Evolutionary conservation across 1,140 invertebrate genomes (phyloP).

Genomic region (Bombus soroeensis): DNA sequence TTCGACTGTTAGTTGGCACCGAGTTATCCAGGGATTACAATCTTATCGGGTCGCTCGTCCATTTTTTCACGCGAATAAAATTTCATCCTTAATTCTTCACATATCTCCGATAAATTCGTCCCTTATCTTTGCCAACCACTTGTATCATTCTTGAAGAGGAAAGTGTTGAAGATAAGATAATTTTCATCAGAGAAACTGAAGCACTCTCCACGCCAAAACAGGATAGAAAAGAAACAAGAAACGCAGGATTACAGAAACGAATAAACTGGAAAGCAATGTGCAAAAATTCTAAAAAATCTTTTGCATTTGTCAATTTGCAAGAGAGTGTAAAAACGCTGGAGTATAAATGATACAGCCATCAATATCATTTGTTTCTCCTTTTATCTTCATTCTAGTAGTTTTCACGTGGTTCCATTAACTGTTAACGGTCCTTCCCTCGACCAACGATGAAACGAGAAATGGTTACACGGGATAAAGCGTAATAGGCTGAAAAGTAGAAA

Average conservation of each 20-base stretch:
- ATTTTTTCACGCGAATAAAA: neutral
- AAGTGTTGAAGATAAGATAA: neutral
- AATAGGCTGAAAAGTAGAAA: neutral
- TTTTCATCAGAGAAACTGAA: neutral
- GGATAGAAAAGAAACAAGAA: neutral
- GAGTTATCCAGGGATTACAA: neutral
- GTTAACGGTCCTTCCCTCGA: neutral
- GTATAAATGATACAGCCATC: neutral
- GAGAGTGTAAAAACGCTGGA: neutral
- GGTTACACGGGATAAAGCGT: neutral
- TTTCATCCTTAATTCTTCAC: neutral
- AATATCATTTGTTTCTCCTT: conserved; percentile 23
- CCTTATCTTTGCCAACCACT: neutral
- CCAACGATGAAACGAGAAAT: neutral
- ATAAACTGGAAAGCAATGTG: neutral
- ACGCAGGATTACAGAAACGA: too few relatives aligned
- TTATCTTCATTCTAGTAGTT: conserved; percentile 58
- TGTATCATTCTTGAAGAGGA: neutral
- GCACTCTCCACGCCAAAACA: neutral
- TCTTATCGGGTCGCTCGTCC: neutral
- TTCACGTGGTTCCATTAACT: conserved; percentile 41
- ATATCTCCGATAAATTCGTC: neutral
- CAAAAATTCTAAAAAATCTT: neutral
- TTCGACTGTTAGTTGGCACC: neutral
- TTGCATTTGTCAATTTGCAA: neutral